These are phyloP conservation scores for Desoria tigrina DNA, from an alignment of 2,888 invertebrate species.

Conservation along the genomic window DNA sequence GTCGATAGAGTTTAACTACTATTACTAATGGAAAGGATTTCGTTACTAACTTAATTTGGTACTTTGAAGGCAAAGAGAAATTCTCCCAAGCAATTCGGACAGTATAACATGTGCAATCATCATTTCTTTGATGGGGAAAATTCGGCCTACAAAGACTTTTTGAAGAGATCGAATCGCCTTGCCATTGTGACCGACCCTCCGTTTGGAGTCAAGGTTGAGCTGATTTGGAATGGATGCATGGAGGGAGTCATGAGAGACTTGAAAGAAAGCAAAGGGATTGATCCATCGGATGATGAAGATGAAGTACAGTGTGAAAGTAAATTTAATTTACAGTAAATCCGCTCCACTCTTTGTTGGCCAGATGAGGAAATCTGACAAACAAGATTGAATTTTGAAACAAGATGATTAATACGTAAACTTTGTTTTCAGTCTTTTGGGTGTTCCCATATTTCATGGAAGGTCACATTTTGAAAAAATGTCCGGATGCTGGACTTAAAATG, in stretches of 20 bases:
- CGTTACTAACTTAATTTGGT: not conserved
- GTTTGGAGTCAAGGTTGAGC: slow-evolving; percentile 36
- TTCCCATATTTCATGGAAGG: slow-evolving; percentile 45
- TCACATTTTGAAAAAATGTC: slow-evolving; percentile 34
- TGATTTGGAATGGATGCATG: slow-evolving; percentile 34
- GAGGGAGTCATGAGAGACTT: slow-evolving; percentile 22
- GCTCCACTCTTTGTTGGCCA: too few relatives aligned
- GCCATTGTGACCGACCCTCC: slow-evolving; percentile 34
- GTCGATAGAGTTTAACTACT: slow-evolving; percentile 5
- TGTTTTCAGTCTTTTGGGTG: slow-evolving; percentile 35
- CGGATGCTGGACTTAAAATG: slow-evolving; percentile 27
- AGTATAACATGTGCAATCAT: slow-evolving; percentile 39
- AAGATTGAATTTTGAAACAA: not conserved
- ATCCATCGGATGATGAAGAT: not conserved
- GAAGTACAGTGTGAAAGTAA: not conserved
- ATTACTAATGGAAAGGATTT: not conserved
- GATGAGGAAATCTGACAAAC: not conserved
- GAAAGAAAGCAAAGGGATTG: slow-evolving; percentile 1
- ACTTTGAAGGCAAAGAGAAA: not conserved
- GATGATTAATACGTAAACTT: not conserved
- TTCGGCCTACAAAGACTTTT: slow-evolving; percentile 15
- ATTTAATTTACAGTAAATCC: too few relatives aligned
- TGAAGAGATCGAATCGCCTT: slow-evolving; percentile 13
- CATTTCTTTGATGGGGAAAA: slow-evolving; percentile 26
- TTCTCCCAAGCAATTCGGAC: slow-evolving; percentile 1